These are phyloP conservation scores for Balanococcus diminutus DNA, from an alignment of 2,888 invertebrate genomes.

Conservation along the genomic window DNA sequence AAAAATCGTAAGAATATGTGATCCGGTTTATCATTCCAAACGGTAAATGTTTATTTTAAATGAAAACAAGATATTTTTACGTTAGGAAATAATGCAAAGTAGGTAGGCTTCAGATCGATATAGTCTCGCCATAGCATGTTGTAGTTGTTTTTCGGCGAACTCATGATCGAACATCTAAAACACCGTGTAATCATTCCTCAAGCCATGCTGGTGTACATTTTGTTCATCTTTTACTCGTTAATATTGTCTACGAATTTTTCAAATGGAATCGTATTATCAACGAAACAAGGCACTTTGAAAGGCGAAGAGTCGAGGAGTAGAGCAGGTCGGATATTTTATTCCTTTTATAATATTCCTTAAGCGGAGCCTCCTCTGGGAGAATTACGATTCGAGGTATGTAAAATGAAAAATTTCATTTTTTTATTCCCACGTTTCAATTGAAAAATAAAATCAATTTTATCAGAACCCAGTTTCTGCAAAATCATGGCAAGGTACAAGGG, in stretches of 20 bases:
- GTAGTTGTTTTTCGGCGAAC: too few relatives aligned
- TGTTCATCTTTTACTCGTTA: too few relatives aligned
- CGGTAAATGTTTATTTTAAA: too few relatives aligned
- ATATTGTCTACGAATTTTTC: background rate
- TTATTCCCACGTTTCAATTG: background rate
- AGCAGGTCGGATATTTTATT: conserved; percentile 59
- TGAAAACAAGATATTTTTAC: too few relatives aligned
- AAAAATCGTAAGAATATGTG: too few relatives aligned
- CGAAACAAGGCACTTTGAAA: conserved; percentile 60
- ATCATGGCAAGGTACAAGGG: conserved; percentile 62
- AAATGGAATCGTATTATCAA: conserved; percentile 57
- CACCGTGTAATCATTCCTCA: too few relatives aligned
- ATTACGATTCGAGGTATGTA: conserved; percentile 62
- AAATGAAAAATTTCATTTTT: background rate
- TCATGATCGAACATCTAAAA: too few relatives aligned
- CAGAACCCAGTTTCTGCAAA: conserved; percentile 60
- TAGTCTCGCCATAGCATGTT: too few relatives aligned
- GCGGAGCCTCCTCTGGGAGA: conserved; percentile 62
- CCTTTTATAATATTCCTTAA: conserved; percentile 62
- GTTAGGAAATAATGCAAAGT: too few relatives aligned
- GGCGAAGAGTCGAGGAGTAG: conserved; percentile 59
- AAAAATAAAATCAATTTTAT: background rate
- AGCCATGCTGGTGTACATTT: too few relatives aligned
- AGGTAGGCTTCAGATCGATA: too few relatives aligned
- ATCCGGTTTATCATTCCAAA: too few relatives aligned